Percentiles rank a stretch among this genome's conserved stretches.
Conservation (phyloP, 2,888 invertebrate species). For the Plemyria rubiginata region DNA sequence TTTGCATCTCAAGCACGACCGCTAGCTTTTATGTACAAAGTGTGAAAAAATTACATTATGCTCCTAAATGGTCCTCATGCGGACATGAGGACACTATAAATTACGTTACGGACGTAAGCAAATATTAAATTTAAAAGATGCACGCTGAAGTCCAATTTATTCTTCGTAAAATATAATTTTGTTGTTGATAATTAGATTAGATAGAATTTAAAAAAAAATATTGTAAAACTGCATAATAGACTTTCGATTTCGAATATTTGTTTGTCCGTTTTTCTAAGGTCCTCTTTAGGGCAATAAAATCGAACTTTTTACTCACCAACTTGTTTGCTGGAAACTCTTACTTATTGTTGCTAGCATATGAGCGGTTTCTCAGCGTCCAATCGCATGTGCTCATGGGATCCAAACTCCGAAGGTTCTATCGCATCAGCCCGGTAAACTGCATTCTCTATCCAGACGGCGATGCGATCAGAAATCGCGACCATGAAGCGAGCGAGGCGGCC, state of each 20-base stretch:
- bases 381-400: slow-evolving; percentile 65
- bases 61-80: too few species aligned
- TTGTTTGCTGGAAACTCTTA: not conserved
- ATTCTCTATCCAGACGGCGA: slow-evolving; percentile 81
- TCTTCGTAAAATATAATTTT: too few species aligned
- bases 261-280: too few species aligned
- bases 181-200: too few species aligned
- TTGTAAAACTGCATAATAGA: too few species aligned
- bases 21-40: not conserved
- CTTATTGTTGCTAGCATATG: slow-evolving; percentile 41
- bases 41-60: too few species aligned
- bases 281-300: not conserved
- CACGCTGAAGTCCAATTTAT: too few species aligned
- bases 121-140: too few species aligned
- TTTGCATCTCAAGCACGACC: slow-evolving; percentile 6
- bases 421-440: slow-evolving; percentile 77
- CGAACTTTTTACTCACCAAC: not conserved
- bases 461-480: slow-evolving; percentile 81
- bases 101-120: too few species aligned
- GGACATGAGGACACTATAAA: too few species aligned
- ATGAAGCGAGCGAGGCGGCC: slow-evolving; percentile 78
- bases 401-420: slow-evolving; percentile 57
- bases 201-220: too few species aligned
- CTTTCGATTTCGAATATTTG: too few species aligned
- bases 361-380: slow-evolving; percentile 69